Conservation (phyloP, 53 echinoderm and acorn worm genomes). For the Mesocentrotus franciscanus region DNA sequence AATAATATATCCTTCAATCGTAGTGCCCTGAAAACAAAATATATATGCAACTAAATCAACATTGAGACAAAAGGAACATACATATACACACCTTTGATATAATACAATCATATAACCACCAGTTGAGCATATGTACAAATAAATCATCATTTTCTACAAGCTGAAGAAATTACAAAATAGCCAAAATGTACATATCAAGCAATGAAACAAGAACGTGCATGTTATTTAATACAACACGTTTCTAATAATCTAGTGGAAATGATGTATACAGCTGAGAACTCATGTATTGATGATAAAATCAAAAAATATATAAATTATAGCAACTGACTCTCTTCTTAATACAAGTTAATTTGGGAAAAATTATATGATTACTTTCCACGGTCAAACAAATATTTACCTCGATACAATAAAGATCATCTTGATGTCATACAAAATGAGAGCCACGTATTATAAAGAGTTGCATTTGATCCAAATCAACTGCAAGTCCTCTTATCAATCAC, state of each 20-base stretch:
- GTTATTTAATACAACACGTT: not conserved
- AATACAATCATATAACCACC: not conserved
- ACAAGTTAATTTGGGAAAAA: not conserved
- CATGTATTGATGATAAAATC: not conserved
- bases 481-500: no score
- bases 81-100: not conserved
- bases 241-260: not conserved
- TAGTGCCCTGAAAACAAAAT: not conserved
- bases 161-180: not conserved
- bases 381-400: not conserved
- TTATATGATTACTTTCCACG: not conserved
- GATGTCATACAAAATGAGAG: not conserved
- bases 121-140: not conserved
- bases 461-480: no score
- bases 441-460: no score
- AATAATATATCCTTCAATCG: not conserved
- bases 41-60: not conserved
- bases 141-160: not conserved
- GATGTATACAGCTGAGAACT: not conserved
- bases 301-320: not conserved
- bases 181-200: not conserved
- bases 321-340: not conserved
- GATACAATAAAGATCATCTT: not conserved
- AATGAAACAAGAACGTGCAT: not conserved
- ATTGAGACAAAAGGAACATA: not conserved